Evolutionary conservation across 2,888 invertebrate species (phyloP), one percentile per base, ranked within the genome.

Genomic region (Monopis laevigella): DNA sequence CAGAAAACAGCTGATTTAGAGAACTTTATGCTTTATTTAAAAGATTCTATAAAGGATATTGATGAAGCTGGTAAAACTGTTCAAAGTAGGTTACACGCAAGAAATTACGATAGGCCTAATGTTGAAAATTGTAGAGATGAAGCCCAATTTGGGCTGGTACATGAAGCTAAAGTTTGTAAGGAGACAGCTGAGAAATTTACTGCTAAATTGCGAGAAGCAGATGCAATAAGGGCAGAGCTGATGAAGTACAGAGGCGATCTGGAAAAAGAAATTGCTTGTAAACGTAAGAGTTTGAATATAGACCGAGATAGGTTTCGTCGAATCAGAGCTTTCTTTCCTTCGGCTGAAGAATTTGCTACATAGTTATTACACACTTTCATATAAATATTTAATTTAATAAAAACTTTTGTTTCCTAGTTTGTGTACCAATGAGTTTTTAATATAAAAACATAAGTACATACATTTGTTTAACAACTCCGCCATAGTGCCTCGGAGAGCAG

Each of bases 111-210:
- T 40, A 82, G 96, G 6, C 90, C 90, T 0, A 86, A 89, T 43
- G 90, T 91, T 1, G 96, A 96, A 60, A 89, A 89, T 55, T 94
- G 93, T 56, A 82, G 92, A 40, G 96, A 96, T 65, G 83, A 84
- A 14, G 86, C 90, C 1, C 94, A 95, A 61, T 88, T 86, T 56
- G 88, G 84, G 4, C 65, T 91, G 34, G 83, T 91, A 46, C 86
- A 85, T 34, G 92, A 92, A 70, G 87, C 88, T 0, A 87, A 87
- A 57, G 88, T 51, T 66, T 83, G 53, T 74, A 82, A 74, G 32
- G 83, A 78, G 46, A 61, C 64, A 0, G 47, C 48, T 0, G 65
- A 61, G 0, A 83, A 84, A 0, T 69, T 91, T 51, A 66, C 73
- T 12, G 78, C 81, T 5, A 86, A 88, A 54, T 56, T 89, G 39